Base-by-base conservation (phyloP, 1,140 invertebrate genomes). In the Holotrichia oblita region DNA sequence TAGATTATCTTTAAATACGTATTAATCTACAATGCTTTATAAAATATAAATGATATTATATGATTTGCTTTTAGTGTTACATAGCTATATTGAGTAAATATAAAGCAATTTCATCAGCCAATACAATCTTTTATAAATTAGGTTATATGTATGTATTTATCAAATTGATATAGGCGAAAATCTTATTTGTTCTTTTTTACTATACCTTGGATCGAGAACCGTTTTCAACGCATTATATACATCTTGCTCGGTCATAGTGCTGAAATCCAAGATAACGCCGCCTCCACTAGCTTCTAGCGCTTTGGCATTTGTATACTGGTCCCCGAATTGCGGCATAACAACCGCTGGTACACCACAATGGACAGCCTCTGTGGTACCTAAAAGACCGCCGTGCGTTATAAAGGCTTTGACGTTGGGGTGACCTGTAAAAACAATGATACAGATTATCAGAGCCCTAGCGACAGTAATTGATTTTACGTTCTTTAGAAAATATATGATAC, bases 331-430 rank as follows among this genome's bases (percentile, higher is more conserved):
- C 9, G 94, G 94, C 81, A 95, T 91, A 17, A 91, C 90, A 6
- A 96, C 86, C 48, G 94, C 89, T 0, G 94, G 94, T 6, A 95
- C 92, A 7, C 91, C 93, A 81, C 90, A 93, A 81, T 93, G 90
- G 69, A 94, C 89, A 7, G 93, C 90, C 85, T 96, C 94, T 48
- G 92, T 92, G 0, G 90, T 91, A 17, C 94, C 92, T 83, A 94
- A 89, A 41, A 94, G 89, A 0, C 94, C 94, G 22, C 91, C 92
- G 81, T 96, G 94, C 0, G 92, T 92, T 78, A 95, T 89, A 79
- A 95, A 95, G 0, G 89, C 90, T 77, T 89, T 88, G 0, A 91
- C 90, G 83, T 93, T 93, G 20, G 91, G 90, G 87, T 95, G 93
- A 76, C 87, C 92, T 93, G 85, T 73, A 86, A 87, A 42, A n/a